A percentile compares a stretch with the other conserved stretches of the same genome.
Conservation (phyloP, 2,113 vertebrate species). For the Syrrhaptes paradoxus region DNA sequence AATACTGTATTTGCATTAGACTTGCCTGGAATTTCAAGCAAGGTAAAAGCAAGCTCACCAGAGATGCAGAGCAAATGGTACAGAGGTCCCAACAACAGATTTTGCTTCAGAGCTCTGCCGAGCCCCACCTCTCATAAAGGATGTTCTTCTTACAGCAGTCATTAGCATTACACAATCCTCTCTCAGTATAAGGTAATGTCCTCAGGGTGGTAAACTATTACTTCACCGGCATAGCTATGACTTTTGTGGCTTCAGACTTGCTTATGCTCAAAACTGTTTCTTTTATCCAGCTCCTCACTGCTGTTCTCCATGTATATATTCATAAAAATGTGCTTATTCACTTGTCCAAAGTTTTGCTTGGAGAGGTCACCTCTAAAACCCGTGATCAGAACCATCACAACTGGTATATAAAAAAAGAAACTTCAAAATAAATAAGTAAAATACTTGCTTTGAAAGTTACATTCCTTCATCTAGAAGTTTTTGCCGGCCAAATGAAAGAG, state of each 20-base stretch:
- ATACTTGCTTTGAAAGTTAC: background rate
- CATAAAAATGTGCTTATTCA: background rate
- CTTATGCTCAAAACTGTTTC: background rate
- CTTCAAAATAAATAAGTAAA: background rate
- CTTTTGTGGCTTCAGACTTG: background rate
- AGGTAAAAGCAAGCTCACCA: background rate
- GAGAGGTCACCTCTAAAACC: background rate
- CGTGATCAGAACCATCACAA: fast-evolving
- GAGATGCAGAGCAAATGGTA: background rate
- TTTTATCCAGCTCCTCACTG: background rate
- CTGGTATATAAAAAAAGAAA: background rate
- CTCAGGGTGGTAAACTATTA: background rate
- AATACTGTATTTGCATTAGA: background rate
- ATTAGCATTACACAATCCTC: background rate
- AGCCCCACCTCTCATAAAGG: background rate
- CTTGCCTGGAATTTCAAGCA: background rate
- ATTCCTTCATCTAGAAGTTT: background rate
- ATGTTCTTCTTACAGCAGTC: background rate
- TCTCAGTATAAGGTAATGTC: background rate
- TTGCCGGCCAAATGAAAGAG: background rate
- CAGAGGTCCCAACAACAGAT: background rate
- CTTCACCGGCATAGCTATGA: background rate
- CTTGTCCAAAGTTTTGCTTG: background rate
- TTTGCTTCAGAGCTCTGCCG: background rate
- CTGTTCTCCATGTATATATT: background rate